Conservation (phyloP, 2,888 invertebrate species). For the Myathropa florea region DNA sequence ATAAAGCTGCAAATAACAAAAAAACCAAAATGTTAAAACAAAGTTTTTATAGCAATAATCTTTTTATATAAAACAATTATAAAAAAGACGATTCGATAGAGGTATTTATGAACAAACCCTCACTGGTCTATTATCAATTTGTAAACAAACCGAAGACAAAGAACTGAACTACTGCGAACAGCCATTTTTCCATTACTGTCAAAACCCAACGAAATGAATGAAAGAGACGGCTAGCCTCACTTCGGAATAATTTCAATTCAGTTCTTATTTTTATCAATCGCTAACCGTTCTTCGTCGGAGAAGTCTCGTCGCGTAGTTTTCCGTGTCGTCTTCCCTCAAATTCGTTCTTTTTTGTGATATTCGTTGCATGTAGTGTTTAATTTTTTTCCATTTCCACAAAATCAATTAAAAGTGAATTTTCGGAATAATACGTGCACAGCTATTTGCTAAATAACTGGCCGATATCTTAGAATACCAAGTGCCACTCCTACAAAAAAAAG, state of each 20-base stretch:
- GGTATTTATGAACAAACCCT: not conserved
- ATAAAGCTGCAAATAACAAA: too few relatives aligned
- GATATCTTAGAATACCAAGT: constrained; percentile 38
- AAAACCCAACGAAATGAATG: constrained; percentile 43
- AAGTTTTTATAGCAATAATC: too few relatives aligned
- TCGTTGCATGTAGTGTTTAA: constrained; percentile 6
- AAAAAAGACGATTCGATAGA: too few relatives aligned
- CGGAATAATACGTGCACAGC: not conserved
- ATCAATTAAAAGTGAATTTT: not conserved
- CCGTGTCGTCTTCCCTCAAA: not conserved
- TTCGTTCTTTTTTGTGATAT: constrained; percentile 9
- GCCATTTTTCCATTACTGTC: constrained; percentile 48
- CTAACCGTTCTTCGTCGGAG: constrained; percentile 18
- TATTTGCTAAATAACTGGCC: not conserved
- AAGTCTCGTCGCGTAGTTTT: constrained; percentile 42
- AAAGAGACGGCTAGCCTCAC: constrained; percentile 22
- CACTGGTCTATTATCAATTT: not conserved
- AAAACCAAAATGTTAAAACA: too few relatives aligned
- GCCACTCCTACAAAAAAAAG: constrained; percentile 66
- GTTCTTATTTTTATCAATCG: constrained; percentile 47
- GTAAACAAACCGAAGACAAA: not conserved
- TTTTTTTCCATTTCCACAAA: not conserved
- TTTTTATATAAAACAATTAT: not conserved
- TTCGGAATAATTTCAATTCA: constrained; percentile 9
- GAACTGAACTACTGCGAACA: constrained; percentile 8